phyloP scores from a whole-genome alignment of 2,113 vertebrate species.

The Colius striatus region DNA sequence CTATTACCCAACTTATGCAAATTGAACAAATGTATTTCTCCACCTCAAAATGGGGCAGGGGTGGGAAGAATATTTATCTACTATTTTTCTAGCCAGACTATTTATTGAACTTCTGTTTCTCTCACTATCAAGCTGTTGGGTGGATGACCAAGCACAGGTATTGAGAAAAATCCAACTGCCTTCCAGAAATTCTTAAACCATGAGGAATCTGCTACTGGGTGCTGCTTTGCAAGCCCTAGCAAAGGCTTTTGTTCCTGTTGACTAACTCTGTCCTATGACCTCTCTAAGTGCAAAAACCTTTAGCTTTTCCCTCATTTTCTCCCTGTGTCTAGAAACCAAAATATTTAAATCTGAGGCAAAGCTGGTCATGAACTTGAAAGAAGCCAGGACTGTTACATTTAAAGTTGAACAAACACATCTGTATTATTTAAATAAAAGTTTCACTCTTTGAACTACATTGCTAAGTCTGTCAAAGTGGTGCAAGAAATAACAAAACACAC shows the following conservation, averaged over 20 bases:
- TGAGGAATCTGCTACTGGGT: neutral
- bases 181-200: neutral
- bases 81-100: neutral
- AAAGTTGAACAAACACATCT: conserved; percentile 31
- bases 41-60: neutral
- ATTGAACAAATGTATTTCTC: neutral
- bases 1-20: neutral
- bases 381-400: neutral
- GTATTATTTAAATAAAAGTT: conserved; percentile 18
- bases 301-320: neutral
- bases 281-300: neutral
- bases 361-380: neutral
- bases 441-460: neutral
- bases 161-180: neutral
- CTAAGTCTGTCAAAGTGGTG: neutral
- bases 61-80: neutral
- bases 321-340: neutral
- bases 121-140: neutral
- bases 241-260: neutral
- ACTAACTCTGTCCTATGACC: neutral
- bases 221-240: neutral
- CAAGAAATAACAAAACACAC: neutral
- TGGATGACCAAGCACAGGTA: neutral
- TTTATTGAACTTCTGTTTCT: neutral
- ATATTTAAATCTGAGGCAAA: neutral